Conservation (phyloP, 2,797 vertebrate genomes). For the Yasuhikotakia modesta region DNA sequence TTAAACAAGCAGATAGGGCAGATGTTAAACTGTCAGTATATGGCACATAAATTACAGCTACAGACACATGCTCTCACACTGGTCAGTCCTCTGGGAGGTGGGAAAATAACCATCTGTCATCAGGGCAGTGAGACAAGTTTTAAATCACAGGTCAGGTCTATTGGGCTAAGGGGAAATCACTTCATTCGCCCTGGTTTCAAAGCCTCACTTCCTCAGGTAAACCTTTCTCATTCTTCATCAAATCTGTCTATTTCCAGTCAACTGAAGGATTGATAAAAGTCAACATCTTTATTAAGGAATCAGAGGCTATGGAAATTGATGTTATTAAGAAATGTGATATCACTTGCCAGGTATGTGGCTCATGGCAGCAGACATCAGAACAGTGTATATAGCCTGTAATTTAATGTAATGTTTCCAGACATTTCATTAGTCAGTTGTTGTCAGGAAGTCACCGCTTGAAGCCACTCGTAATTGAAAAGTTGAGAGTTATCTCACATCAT, state of each 20-base stretch:
- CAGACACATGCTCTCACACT: not conserved
- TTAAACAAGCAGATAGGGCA: constrained; percentile 17
- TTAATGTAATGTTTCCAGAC: constrained; percentile 37
- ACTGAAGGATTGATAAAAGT: constrained; percentile 11
- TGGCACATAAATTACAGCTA: constrained; percentile 16
- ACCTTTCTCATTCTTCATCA: constrained; percentile 16
- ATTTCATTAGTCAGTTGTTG: constrained; percentile 41
- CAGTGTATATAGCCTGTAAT: constrained; percentile 8
- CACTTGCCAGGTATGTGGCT: constrained; percentile 18
- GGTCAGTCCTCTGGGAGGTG: constrained; percentile 28
- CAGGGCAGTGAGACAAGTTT: constrained; percentile 11
- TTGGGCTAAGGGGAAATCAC: not conserved
- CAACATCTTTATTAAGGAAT: constrained; percentile 22
- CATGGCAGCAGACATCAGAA: not conserved
- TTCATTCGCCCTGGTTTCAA: not conserved
- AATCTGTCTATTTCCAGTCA: constrained; percentile 18
- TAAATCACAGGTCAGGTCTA: constrained; percentile 46
- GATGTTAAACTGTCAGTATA: constrained; percentile 26
- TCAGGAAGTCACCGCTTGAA: constrained; percentile 37
- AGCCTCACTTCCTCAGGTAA: not conserved
- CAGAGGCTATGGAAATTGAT: not conserved
- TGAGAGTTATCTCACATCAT: constrained; percentile 29
- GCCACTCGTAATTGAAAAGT: constrained; percentile 42
- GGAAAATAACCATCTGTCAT: constrained; percentile 42
- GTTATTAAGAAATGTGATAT: constrained; percentile 26